Base-by-base conservation (phyloP, 2,888 invertebrate species). In the Brassicogethes aeneus region DNA sequence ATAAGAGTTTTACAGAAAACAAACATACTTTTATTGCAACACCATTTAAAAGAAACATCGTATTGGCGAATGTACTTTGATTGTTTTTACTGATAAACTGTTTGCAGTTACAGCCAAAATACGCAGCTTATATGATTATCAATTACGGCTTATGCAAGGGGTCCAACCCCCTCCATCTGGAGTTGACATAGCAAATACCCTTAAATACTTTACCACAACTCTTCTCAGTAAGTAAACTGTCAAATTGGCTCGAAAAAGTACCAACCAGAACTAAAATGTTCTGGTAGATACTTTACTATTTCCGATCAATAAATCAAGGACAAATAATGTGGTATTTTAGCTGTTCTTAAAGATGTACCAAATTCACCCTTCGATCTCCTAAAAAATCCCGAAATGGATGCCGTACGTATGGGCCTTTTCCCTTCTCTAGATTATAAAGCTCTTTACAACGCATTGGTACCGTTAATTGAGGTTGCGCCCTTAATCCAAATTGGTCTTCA, bases 131-230 rank as follows among this genome's bases (percentile, higher is more conserved):
- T 91, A 94, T 71, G 99, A 99, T 71, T 94, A 88, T 70, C 93
- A 97, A 70, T 79, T 89, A 62, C 82, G 96, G 52, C 77, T 95
- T 54, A 80, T 89, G 67, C 91, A 94, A 75, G 89, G 89, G 60
- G 79, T 85, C 55, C 82, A 89, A 66, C 94, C 97, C 45, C 77
- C 88, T 55, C 97, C 97, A 31, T 89, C 92, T 45, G 96, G 96
- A 49, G 77, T 85, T 47, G 99, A 99, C 70, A 91, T 99, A 68
- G 93, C 94, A 48, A 95, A 93, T 71, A 96, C 95, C 42, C 80
- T 99, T 62, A 94, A 96, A 69, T 96, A 95, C 72, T 97, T 99
- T 73, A 92, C 95, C 35, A 94, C 95, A 72, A 95, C 94, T 32
- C 75, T 99, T 48, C 75, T 97, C 54, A 90, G 97, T 97, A 76